These are phyloP conservation scores for Cyclargus thomasi DNA, from an alignment of 1,140 invertebrate species.

Conservation along the genomic window DNA sequence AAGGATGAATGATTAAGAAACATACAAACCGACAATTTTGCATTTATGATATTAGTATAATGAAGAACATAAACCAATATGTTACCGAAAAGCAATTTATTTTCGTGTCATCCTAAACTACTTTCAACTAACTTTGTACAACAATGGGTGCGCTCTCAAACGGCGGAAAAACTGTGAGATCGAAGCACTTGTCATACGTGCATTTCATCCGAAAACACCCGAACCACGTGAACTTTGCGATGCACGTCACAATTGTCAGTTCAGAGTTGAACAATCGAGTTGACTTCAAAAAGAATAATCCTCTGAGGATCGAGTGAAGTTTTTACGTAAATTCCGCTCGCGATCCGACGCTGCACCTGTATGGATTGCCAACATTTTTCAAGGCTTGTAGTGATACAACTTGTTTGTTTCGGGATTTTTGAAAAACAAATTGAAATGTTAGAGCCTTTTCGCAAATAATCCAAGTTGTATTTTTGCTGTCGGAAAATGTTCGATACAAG, in stretches of 20 bases:
- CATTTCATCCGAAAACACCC: no score
- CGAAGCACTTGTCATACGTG: neutral
- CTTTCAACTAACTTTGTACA: neutral
- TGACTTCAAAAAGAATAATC: slow-evolving; percentile 14
- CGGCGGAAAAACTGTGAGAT: neutral
- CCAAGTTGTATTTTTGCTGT: neutral
- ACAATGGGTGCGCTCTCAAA: neutral
- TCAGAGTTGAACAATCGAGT: slow-evolving; percentile 5
- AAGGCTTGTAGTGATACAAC: neutral
- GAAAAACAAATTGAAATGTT: neutral
- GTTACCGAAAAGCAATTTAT: no score
- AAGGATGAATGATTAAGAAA: no score
- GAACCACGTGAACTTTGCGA: neutral
- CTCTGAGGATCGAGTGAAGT: slow-evolving; percentile 1
- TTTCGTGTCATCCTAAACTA: no score
- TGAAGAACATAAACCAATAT: no score
- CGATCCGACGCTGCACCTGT: neutral
- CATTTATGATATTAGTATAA: no score
- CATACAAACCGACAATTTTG: no score
- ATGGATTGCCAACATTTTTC: slow-evolving; percentile 3
- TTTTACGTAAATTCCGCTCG: slow-evolving; percentile 8
- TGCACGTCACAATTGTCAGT: slow-evolving; percentile 6
- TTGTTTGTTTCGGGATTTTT: neutral
- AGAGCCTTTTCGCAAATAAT: neutral
- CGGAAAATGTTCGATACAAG: neutral